A percentile compares a stretch with the other conserved stretches of the same genome.
Evolutionary conservation across 2,888 invertebrate species (phyloP).

Genomic region (Mellilla xanthometata): DNA sequence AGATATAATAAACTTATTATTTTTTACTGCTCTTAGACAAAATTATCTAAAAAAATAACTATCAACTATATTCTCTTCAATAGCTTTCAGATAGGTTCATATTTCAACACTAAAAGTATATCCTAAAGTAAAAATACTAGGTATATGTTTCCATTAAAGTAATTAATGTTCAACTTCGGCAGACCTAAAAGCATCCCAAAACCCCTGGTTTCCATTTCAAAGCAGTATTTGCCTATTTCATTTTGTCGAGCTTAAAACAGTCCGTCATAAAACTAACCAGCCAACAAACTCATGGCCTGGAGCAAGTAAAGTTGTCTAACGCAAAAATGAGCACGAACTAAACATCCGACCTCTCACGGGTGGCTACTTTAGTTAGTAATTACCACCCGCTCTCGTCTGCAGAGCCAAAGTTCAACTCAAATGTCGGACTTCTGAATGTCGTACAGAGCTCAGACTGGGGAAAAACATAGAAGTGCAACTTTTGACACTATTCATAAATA

Average conservation of each 20-base stretch:
- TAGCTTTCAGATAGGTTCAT: no score
- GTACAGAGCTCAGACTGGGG: slow-evolving; percentile 1
- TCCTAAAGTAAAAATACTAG: no score
- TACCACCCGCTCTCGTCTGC: slow-evolving; percentile 28
- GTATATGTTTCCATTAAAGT: no score
- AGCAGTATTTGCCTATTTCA: neutral
- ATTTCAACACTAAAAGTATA: no score
- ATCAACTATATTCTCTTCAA: no score
- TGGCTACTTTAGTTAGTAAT: slow-evolving; percentile 29
- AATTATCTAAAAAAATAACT: no score
- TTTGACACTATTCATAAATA: no score
- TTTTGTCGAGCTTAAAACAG: neutral
- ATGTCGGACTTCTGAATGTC: slow-evolving; percentile 25
- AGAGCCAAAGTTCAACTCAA: slow-evolving; percentile 27
- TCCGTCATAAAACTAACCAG: slow-evolving; percentile 1
- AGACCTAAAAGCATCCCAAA: no score
- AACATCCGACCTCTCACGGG: slow-evolving; percentile 9
- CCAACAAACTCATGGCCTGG: neutral
- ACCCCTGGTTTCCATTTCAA: no score
- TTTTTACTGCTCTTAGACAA: no score
- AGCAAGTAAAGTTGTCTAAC: slow-evolving; percentile 1
- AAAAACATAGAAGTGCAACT: neutral
- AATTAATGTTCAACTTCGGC: no score
- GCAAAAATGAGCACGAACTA: slow-evolving; percentile 10
- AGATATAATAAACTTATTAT: no score